phyloP scores from a whole-genome alignment of 2,113 vertebrate species.

The Capreolus pygargus region DNA sequence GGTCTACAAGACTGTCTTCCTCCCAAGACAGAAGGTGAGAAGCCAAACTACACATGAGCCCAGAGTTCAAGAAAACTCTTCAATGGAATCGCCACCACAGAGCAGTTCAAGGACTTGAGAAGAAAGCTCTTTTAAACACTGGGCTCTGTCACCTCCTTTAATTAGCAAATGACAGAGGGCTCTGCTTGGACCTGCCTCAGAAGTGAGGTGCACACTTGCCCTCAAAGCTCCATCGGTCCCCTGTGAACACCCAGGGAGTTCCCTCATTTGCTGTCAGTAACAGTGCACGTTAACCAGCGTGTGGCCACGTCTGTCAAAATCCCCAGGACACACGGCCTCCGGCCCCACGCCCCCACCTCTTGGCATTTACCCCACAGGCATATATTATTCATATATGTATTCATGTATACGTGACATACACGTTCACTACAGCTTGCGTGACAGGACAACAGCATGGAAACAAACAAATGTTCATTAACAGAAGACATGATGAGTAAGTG shows the following conservation, averaged over 20 bases:
- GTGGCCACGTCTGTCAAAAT: not conserved
- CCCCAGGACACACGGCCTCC: not conserved
- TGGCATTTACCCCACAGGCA: not conserved
- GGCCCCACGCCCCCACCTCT: not conserved
- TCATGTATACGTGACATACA: not conserved
- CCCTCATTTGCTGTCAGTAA: not conserved
- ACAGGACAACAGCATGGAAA: not conserved
- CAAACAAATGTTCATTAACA: not conserved
- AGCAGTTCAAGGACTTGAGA: not conserved
- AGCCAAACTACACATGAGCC: not conserved
- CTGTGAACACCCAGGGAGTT: not conserved
- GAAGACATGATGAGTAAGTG: not conserved
- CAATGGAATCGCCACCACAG: not conserved
- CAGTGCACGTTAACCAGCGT: not conserved
- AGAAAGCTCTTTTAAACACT: not conserved
- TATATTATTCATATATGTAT: not conserved
- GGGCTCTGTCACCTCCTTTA: not conserved
- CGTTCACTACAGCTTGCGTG: not conserved
- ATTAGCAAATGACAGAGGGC: not conserved
- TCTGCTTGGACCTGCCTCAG: not conserved
- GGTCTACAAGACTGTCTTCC: not conserved
- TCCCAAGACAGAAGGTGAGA: not conserved
- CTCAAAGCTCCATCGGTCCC: not conserved
- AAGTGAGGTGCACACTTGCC: not conserved
- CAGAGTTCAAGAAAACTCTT: not conserved